A percentile compares a stretch with the other conserved stretches of the same genome.
Conservation (phyloP, 2,888 invertebrate species). For the Oscheius sp. region DNA sequence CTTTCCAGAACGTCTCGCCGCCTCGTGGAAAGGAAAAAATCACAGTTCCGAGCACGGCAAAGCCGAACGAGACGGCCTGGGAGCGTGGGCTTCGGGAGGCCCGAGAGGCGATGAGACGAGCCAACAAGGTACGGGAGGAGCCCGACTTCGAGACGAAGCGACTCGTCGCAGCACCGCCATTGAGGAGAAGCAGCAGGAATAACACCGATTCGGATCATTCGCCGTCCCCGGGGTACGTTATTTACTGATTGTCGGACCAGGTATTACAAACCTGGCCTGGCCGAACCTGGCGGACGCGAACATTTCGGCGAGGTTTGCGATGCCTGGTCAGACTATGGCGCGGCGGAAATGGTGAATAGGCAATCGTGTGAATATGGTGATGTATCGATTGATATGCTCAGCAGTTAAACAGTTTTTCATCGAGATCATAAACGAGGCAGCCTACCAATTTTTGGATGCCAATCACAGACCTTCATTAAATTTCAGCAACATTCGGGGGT, state of each 20-base stretch:
- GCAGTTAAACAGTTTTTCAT: no score
- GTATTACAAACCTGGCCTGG: no score
- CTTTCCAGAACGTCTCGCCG: background rate
- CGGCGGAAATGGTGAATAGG: no score
- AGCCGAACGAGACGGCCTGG: slow-evolving; percentile 25
- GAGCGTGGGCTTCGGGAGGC: slow-evolving; percentile 34
- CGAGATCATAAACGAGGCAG: no score
- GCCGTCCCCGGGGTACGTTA: slow-evolving; percentile 7
- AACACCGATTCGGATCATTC: slow-evolving; percentile 30
- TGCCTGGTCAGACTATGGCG: no score
- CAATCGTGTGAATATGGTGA: no score
- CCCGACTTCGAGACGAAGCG: slow-evolving; percentile 34
- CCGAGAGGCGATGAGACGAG: slow-evolving; percentile 32
- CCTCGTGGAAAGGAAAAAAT: background rate
- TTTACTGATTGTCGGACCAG: background rate
- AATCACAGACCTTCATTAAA: no score
- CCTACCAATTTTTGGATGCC: no score
- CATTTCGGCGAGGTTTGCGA: no score
- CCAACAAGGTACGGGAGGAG: slow-evolving; percentile 26
- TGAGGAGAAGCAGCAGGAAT: slow-evolving; percentile 19
- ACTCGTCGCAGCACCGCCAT: slow-evolving; percentile 29
- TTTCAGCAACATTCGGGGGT: no score
- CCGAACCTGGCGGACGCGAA: no score
- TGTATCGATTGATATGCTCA: background rate
- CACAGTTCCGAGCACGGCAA: background rate